Conservation (phyloP, 1,140 invertebrate species). For the Eumaeus atala region DNA sequence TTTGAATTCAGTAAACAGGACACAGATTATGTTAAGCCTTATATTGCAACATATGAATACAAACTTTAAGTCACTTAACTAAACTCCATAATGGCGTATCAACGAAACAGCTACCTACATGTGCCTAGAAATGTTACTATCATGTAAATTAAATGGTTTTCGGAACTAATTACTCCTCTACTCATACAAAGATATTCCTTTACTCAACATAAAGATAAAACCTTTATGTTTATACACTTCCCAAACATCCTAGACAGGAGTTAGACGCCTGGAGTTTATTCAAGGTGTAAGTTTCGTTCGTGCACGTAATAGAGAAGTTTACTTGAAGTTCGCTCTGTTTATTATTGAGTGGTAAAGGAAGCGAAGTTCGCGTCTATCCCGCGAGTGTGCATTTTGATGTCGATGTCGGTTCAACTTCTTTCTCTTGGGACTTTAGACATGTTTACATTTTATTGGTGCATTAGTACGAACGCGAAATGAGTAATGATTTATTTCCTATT, state of each 20-base stretch:
- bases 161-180: conserved; percentile 50
- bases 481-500: no score
- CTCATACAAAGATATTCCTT: conserved; percentile 20
- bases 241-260: conserved; percentile 50
- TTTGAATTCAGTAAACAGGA: conserved; percentile 23
- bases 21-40: conserved; percentile 8
- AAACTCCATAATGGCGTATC: background rate
- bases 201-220: conserved; percentile 41
- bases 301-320: conserved; percentile 52
- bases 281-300: conserved; percentile 50
- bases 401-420: background rate
- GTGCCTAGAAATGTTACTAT: conserved; percentile 38
- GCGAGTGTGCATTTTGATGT: conserved; percentile 10
- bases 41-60: background rate
- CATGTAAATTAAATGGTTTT: conserved; percentile 53
- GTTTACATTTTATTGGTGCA: background rate
- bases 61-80: background rate
- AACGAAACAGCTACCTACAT: conserved; percentile 7
- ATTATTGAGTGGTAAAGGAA: conserved; percentile 39
- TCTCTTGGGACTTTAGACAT: background rate
- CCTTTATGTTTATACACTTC: conserved; percentile 50
- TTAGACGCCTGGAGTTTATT: conserved; percentile 46
- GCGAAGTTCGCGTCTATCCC: conserved; percentile 23
- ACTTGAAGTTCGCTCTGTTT: conserved; percentile 38
- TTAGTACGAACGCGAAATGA: no score